Conservation (phyloP, 2,888 invertebrate species). For the Brassicogethes aeneus region DNA sequence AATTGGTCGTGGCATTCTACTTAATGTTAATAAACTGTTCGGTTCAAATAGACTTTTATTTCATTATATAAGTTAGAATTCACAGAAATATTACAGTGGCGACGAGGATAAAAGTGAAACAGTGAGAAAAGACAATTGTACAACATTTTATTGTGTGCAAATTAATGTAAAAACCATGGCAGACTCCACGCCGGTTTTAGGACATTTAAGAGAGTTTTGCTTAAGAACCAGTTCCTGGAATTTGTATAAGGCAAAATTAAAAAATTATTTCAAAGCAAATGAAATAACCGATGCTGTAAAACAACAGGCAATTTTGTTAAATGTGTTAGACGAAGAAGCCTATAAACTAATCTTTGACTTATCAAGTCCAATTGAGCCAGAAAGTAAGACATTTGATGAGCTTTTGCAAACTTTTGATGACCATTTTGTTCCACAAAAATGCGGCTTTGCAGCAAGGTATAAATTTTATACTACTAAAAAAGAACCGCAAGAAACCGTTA, state of each 20-base stretch:
- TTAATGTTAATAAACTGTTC: too few relatives aligned
- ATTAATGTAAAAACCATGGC: too few relatives aligned
- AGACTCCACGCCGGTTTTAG: slow-evolving; percentile 2
- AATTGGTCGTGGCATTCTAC: too few relatives aligned
- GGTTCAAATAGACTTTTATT: too few relatives aligned
- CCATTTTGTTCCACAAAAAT: slow-evolving; percentile 12
- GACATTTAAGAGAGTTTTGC: slow-evolving; percentile 4
- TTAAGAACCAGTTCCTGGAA: slow-evolving; percentile 12
- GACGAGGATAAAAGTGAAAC: too few relatives aligned
- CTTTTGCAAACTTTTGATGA: slow-evolving; percentile 15
- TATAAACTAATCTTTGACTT: slow-evolving; percentile 18
- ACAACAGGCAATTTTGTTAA: slow-evolving; percentile 19
- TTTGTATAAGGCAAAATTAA: slow-evolving; percentile 13
- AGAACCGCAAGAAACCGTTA: slow-evolving; percentile 11
- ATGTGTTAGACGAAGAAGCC: slow-evolving; percentile 18
- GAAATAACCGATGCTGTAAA: slow-evolving; percentile 10
- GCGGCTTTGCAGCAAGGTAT: slow-evolving; percentile 14
- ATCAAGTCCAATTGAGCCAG: slow-evolving; percentile 13
- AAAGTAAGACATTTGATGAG: slow-evolving; percentile 11
- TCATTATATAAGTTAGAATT: too few relatives aligned
- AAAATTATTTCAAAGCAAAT: slow-evolving; percentile 18
- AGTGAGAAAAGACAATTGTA: too few relatives aligned
- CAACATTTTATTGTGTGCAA: too few relatives aligned
- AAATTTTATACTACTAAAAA: slow-evolving; percentile 17
- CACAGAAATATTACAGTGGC: too few relatives aligned